Conservation (phyloP, 2,113 vertebrate species). For the cattle (Bos taurus) region DNA sequence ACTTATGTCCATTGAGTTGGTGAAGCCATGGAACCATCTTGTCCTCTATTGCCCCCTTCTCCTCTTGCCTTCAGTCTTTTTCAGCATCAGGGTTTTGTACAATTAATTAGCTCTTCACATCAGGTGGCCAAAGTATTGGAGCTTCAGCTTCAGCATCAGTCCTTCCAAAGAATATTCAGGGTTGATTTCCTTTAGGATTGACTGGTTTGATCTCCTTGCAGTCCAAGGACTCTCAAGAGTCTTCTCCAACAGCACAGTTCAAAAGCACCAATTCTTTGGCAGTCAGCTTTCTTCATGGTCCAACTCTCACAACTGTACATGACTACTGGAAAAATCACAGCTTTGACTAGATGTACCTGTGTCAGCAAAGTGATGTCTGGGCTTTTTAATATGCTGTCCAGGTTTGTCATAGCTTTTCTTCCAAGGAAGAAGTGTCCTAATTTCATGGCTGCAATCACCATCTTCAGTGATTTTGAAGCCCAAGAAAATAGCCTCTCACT, state of each 20-base stretch:
- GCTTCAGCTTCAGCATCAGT: not conserved
- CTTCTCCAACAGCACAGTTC: not conserved
- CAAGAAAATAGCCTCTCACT: not conserved
- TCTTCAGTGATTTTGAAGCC: not conserved
- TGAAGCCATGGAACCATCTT: not conserved
- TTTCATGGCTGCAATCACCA: not conserved
- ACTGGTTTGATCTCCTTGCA: not conserved
- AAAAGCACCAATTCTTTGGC: not conserved
- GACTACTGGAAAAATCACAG: not conserved
- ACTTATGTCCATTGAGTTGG: not conserved
- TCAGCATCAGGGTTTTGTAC: not conserved
- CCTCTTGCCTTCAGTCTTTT: not conserved
- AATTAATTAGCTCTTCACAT: not conserved
- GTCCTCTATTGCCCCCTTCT: not conserved
- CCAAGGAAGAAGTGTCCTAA: not conserved
- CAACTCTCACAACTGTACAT: not conserved
- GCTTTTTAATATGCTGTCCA: not conserved
- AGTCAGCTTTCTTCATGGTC: not conserved
- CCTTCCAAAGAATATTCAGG: not conserved
- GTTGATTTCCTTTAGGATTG: not conserved
- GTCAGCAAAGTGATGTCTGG: not conserved
- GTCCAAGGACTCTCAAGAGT: not conserved
- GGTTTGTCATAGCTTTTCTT: not conserved
- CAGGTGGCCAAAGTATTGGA: not conserved
- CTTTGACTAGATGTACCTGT: not conserved